phyloP scores from a whole-genome alignment of 2,113 vertebrate genomes.

The Felis chaus region DNA sequence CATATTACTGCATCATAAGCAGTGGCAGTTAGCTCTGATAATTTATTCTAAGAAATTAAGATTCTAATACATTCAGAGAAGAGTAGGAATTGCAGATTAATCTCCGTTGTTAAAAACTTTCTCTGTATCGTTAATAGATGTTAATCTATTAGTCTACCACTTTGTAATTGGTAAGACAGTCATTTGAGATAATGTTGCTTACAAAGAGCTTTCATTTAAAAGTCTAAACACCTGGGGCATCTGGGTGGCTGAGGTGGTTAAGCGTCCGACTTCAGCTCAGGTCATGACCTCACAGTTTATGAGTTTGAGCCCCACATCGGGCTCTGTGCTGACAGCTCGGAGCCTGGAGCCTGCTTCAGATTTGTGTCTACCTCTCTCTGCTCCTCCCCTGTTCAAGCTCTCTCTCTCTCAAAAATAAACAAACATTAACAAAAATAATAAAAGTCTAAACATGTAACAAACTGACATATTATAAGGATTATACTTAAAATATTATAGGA shows the following conservation, averaged over 20 bases:
- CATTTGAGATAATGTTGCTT: not conserved
- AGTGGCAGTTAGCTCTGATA: not conserved
- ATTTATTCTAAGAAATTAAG: constrained; percentile 12
- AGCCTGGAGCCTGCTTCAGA: too few relatives aligned
- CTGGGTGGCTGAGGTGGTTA: too few relatives aligned
- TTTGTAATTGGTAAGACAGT: not conserved
- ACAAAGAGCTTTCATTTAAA: constrained; percentile 5
- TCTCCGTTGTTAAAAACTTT: not conserved
- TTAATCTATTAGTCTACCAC: not conserved
- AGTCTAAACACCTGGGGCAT: not conserved
- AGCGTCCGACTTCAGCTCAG: too few relatives aligned
- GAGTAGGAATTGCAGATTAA: not conserved
- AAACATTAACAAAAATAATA: not conserved
- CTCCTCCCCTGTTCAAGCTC: too few relatives aligned
- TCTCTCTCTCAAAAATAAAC: too few relatives aligned
- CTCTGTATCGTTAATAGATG: not conserved
- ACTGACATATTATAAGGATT: not conserved
- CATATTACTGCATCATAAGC: not conserved
- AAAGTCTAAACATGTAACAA: constrained; percentile 20
- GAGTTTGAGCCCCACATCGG: too few relatives aligned
- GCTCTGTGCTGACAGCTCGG: too few relatives aligned
- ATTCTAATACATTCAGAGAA: not conserved
- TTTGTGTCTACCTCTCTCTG: too few relatives aligned
- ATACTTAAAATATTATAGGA: not conserved
- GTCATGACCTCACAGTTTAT: too few relatives aligned